Evolutionary conservation across 2,797 vertebrate species (phyloP).

Genomic region (Pristis pectinata): DNA sequence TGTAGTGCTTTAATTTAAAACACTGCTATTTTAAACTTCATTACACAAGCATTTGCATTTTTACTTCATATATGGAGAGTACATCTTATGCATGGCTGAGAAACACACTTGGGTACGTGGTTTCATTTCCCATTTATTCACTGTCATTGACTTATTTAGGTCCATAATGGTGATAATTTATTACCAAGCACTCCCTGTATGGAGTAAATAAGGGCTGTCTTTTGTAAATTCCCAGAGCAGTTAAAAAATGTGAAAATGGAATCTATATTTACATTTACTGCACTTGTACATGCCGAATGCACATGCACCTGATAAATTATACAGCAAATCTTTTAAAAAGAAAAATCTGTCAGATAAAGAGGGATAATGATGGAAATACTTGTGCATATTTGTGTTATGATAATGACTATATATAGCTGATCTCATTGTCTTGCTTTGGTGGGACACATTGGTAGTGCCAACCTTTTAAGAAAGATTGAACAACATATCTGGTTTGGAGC

Average conservation of each 20-base stretch:
- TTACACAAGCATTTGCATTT: conserved; percentile 37
- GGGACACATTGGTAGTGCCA: conserved; percentile 56
- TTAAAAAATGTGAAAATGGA: conserved; percentile 54
- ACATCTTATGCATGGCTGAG: rapidly evolving
- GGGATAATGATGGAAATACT: conserved; percentile 61
- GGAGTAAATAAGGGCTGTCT: conserved; percentile 70
- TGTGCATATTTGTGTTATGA: conserved; percentile 57
- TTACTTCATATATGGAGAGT: conserved; percentile 17
- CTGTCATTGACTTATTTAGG: conserved; percentile 53
- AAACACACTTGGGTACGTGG: neutral
- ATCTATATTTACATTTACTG: conserved; percentile 62
- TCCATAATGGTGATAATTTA: conserved; percentile 62
- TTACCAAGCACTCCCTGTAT: conserved; percentile 60
- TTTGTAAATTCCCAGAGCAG: conserved; percentile 64
- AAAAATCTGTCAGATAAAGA: conserved; percentile 59
- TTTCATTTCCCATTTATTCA: conserved; percentile 44
- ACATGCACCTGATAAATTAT: conserved; percentile 24
- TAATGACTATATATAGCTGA: conserved; percentile 47
- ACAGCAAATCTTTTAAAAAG: conserved; percentile 40
- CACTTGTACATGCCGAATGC: conserved; percentile 34
- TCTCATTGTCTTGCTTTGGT: conserved; percentile 57
- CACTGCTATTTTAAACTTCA: conserved; percentile 36
- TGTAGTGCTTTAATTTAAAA: conserved; percentile 36
- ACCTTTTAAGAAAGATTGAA: conserved; percentile 51
- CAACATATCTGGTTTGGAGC: conserved; percentile 56